Conservation (phyloP, 2,888 invertebrate genomes). For the Heterodera filipjevi region DNA sequence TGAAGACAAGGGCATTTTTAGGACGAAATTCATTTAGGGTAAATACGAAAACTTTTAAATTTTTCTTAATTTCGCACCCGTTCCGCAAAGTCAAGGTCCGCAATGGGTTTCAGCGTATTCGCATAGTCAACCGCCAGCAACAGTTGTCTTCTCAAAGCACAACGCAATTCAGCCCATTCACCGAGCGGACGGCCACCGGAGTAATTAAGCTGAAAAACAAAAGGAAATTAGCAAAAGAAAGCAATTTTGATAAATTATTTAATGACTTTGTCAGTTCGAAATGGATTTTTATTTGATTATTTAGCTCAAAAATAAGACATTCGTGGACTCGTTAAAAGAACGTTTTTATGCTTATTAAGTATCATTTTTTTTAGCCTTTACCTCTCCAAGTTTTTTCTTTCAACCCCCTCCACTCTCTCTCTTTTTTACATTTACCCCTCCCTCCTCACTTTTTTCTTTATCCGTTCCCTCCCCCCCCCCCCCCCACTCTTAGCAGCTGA, state of each 20-base stretch:
- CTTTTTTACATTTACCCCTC: background rate
- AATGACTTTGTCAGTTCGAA: too few relatives aligned
- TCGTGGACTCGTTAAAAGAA: too few relatives aligned
- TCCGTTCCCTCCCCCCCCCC: background rate
- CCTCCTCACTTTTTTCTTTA: background rate
- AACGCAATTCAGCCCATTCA: conserved; percentile 15
- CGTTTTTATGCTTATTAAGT: too few relatives aligned
- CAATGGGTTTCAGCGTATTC: conserved; percentile 62
- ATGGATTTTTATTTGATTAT: too few relatives aligned
- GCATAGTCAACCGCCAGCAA: conserved; percentile 59
- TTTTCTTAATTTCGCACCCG: conserved; percentile 44
- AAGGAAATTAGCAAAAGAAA: background rate
- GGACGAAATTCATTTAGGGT: too few relatives aligned
- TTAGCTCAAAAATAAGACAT: too few relatives aligned
- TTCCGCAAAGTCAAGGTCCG: conserved; percentile 54
- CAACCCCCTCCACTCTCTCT: background rate
- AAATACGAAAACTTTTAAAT: background rate
- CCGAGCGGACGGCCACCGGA: conserved; percentile 18
- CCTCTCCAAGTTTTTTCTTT: too few relatives aligned
- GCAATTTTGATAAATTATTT: background rate
- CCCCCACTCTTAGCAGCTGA: background rate
- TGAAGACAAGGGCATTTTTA: conserved; percentile 34
- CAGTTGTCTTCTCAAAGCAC: conserved; percentile 47
- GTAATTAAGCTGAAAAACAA: conserved; percentile 50
- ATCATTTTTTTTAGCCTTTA: too few relatives aligned